Conservation (phyloP, 2,797 vertebrate genomes). For the Ctenochaetus hawaiiensis region DNA sequence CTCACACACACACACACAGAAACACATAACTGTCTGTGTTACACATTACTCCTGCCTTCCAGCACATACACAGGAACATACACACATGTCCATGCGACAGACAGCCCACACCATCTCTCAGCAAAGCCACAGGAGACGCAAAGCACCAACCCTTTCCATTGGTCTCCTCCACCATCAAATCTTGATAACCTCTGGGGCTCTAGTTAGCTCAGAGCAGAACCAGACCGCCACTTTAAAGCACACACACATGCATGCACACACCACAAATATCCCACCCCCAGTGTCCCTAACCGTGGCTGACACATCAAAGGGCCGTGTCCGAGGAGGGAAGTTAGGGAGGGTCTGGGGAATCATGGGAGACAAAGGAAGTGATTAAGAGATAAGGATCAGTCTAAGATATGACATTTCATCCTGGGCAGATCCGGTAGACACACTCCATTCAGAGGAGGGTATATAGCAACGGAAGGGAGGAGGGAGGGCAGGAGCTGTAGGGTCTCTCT, state of each 20-base stretch:
- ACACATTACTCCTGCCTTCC: no score
- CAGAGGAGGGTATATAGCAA: slow-evolving; percentile 87
- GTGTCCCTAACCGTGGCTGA: slow-evolving; percentile 85
- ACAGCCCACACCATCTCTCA: slow-evolving; percentile 8
- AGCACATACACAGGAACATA: no score
- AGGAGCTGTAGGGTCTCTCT: slow-evolving; percentile 64
- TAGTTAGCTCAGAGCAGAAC: slow-evolving; percentile 76
- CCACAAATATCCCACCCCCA: slow-evolving; percentile 79
- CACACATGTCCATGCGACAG: no score
- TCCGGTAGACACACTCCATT: slow-evolving; percentile 92
- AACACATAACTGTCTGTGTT: neutral
- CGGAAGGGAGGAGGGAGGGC: slow-evolving; percentile 74
- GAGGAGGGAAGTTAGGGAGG: slow-evolving; percentile 91
- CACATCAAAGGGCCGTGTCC: slow-evolving; percentile 94
- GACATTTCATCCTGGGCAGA: slow-evolving; percentile 97
- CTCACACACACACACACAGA: slow-evolving; percentile 18
- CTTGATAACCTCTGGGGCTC: slow-evolving; percentile 78
- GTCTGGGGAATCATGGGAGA: slow-evolving; percentile 92
- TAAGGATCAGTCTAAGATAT: slow-evolving; percentile 96
- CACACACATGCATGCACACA: slow-evolving; percentile 62
- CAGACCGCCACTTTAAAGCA: slow-evolving; percentile 74
- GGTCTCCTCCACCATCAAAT: slow-evolving; percentile 50
- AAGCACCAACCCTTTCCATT: slow-evolving; percentile 48
- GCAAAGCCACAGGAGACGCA: slow-evolving; percentile 31
- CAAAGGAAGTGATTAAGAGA: slow-evolving; percentile 98